Evolutionary conservation across 2,888 invertebrate genomes (phyloP), one percentile per base, ranked within the genome.

Genomic region (Iphiclides podalirius): DNA sequence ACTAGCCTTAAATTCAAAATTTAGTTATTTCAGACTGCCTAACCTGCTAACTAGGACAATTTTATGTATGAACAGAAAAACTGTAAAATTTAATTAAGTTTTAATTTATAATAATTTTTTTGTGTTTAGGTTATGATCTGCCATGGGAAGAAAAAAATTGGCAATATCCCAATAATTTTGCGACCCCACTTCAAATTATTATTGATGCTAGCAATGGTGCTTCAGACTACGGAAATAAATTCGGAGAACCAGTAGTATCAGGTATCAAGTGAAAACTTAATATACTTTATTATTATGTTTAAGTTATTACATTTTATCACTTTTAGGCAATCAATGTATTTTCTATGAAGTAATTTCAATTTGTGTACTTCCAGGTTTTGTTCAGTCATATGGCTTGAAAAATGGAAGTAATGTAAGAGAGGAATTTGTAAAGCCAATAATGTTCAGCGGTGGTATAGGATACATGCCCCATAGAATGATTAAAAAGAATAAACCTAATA

Each of bases 211-310:
- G 97, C 75, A 97, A 99, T 75, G 99, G 99, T 1, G 99, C 98
- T 1, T 98, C 98, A 0, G 99, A 99, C 77, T 99, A 99, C 78
- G 99, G 99, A 4, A 99, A 99, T 80, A 99, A 99, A 86, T 99
- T 99, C 83, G 99, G 98, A 0, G 99, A 99, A 76, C 99, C 99
- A 0, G 91, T 99, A 0, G 92, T 99, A 55, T 71, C 82, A 62
- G 87, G 87, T 83, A 70, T 9, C 2, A 20, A 20, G 4, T 20
- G 6, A 20, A 20, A 4, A 6, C 6, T 20, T 20, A 20, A 20
- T 20, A 53, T 11, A 44, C 20, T 39, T 14, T 35, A 14, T 26
- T 16, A n/a, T n/a, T n/a, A n/a, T n/a, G n/a, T n/a, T n/a, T n/a
- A n/a, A 7, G 43, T 20, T 14, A 28, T 28, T 40, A 8, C 13